Conservation (phyloP, 2,888 invertebrate species). For the Chrysodeixis includens region DNA sequence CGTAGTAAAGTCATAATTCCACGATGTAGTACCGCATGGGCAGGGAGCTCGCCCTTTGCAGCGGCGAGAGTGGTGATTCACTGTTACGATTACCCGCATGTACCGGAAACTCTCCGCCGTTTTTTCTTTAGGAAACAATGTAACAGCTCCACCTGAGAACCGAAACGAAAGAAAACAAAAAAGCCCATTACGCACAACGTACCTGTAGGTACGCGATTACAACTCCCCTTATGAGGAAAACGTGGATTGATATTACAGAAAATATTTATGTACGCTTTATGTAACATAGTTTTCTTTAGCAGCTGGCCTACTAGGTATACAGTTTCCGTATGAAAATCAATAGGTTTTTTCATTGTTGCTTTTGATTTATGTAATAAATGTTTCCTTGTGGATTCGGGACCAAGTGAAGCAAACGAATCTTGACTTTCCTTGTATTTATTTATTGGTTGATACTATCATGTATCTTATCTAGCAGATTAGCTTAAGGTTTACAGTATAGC, state of each 20-base stretch:
- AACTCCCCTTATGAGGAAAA: slow-evolving; percentile 65
- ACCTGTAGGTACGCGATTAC: slow-evolving; percentile 62
- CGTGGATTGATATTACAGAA: slow-evolving; percentile 63
- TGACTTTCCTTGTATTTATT: background rate
- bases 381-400: background rate
- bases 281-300: slow-evolving; percentile 52
- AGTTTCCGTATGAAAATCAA: slow-evolving; percentile 1
- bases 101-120: slow-evolving; percentile 54
- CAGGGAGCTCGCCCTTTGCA: slow-evolving; percentile 78
- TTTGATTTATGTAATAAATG: background rate
- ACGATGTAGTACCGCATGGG: slow-evolving; percentile 83
- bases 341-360: background rate
- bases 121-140: slow-evolving; percentile 65
- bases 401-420: background rate
- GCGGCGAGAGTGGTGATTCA: slow-evolving; percentile 78
- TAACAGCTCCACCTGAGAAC: slow-evolving; percentile 69
- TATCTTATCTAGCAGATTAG: too few relatives aligned
- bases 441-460: background rate
- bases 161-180: slow-evolving; percentile 71
- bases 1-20: slow-evolving; percentile 85
- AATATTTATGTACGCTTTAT: slow-evolving; percentile 57
- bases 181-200: slow-evolving; percentile 68
- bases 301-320: slow-evolving; percentile 35
- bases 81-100: slow-evolving; percentile 75
- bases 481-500: too few relatives aligned